Conservation (phyloP, 2,888 invertebrate species). For the Phrixothrix hirtus region DNA sequence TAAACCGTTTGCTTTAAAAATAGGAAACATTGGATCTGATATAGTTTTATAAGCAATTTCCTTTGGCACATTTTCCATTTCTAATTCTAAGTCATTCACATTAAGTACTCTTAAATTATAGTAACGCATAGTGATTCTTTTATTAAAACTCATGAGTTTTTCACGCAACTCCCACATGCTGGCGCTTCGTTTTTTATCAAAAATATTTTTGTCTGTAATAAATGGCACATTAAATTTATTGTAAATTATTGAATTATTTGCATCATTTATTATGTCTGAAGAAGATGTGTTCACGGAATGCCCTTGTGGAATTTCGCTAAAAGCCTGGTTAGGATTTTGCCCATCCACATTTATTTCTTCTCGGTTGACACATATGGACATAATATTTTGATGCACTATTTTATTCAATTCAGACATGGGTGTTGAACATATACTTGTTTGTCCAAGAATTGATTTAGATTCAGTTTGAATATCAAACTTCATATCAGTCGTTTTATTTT, state of each 20-base stretch:
- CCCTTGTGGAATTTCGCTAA: no score
- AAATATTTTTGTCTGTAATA: slow-evolving; percentile 34
- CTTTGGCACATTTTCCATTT: slow-evolving; percentile 46
- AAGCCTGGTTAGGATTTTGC: background rate
- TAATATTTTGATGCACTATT: slow-evolving; percentile 70
- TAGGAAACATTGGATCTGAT: slow-evolving; percentile 77
- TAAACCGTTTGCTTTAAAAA: slow-evolving; percentile 74
- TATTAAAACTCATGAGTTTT: slow-evolving; percentile 60
- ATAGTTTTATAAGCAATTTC: slow-evolving; percentile 64
- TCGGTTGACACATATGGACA: slow-evolving; percentile 74
- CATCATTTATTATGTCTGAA: slow-evolving; percentile 40
- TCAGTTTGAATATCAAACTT: slow-evolving; percentile 34
- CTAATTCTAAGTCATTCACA: slow-evolving; percentile 40
- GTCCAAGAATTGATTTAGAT: slow-evolving; percentile 60
- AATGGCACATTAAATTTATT: slow-evolving; percentile 37
- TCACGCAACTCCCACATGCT: slow-evolving; percentile 70
- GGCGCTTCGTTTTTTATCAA: slow-evolving; percentile 50
- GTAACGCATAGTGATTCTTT: slow-evolving; percentile 62
- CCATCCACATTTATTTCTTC: slow-evolving; percentile 45
- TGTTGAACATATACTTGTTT: slow-evolving; percentile 77
- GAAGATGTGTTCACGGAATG: slow-evolving; percentile 1
- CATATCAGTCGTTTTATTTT: slow-evolving; percentile 46
- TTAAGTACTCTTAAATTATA: slow-evolving; percentile 57
- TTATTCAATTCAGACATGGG: slow-evolving; percentile 73
- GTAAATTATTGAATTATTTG: no score